Evolutionary conservation across 2,888 invertebrate species (phyloP).

Genomic region (Mythimna impura): DNA sequence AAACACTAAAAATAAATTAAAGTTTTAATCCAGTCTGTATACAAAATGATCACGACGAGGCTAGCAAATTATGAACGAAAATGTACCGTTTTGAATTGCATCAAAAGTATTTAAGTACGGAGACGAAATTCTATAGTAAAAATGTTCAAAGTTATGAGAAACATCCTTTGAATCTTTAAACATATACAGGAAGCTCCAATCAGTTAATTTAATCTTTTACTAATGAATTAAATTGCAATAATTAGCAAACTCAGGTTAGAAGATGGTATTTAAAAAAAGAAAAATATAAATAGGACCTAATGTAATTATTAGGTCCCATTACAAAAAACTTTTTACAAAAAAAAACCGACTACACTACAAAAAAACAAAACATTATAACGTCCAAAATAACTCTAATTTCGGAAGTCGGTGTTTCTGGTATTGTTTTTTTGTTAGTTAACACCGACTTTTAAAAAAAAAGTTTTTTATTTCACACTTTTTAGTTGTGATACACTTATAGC

Average conservation of each 20-base stretch:
- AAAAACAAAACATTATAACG: too few relatives aligned
- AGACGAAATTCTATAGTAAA: background rate
- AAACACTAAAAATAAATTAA: background rate
- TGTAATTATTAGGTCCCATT: too few relatives aligned
- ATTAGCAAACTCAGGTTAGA: background rate
- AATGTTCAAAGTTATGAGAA: background rate
- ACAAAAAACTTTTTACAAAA: too few relatives aligned
- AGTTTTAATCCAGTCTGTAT: background rate
- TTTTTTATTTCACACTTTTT: too few relatives aligned
- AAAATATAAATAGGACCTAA: too few relatives aligned
- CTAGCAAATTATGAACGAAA: background rate
- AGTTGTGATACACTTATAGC: too few relatives aligned
- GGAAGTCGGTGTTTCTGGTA: too few relatives aligned
- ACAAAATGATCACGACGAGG: background rate
- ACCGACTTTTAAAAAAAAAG: too few relatives aligned
- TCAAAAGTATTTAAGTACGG: background rate
- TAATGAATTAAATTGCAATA: slow-evolving; percentile 6
- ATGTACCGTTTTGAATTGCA: background rate
- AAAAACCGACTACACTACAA: too few relatives aligned
- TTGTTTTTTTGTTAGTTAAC: too few relatives aligned
- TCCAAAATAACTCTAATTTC: too few relatives aligned
- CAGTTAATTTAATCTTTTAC: background rate
- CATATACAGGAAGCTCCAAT: slow-evolving; percentile 6
- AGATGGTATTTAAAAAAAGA: background rate
- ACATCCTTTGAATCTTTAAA: background rate